Conservation (phyloP, 2,113 vertebrate genomes). For the Erpornis zantholeuca region DNA sequence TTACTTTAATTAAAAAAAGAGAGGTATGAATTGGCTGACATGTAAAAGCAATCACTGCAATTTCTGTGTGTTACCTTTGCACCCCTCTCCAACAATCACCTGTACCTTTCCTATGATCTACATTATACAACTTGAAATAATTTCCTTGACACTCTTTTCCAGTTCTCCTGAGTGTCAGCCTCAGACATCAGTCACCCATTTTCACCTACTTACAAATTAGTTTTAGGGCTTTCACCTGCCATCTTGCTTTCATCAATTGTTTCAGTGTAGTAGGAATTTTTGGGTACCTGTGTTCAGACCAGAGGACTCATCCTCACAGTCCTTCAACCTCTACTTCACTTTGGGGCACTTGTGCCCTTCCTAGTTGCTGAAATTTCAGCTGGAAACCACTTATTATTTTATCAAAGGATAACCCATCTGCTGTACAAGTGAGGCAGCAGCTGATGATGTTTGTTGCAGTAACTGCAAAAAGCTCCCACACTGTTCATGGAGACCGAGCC, state of each 20-base stretch:
- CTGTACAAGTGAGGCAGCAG: neutral
- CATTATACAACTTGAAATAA: fast-evolving
- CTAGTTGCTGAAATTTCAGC: neutral
- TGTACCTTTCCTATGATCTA: neutral
- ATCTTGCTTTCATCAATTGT: neutral
- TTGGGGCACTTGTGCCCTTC: neutral
- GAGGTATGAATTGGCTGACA: neutral
- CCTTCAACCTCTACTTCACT: neutral
- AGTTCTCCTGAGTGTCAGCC: neutral
- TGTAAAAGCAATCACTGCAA: neutral
- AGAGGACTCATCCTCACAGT: neutral
- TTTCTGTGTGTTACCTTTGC: neutral
- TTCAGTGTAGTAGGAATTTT: neutral
- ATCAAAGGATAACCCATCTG: neutral
- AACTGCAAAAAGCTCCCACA: neutral
- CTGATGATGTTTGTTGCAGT: neutral
- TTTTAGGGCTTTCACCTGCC: neutral
- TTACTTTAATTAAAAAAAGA: neutral
- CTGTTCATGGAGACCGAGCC: neutral
- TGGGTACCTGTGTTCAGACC: neutral
- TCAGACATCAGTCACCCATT: neutral
- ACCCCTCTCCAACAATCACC: neutral
- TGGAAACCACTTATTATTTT: neutral
- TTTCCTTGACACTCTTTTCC: neutral
- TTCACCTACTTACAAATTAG: neutral